Evolutionary conservation across 2,888 invertebrate genomes (phyloP).

Genomic region (Sicus ferrugineus): DNA sequence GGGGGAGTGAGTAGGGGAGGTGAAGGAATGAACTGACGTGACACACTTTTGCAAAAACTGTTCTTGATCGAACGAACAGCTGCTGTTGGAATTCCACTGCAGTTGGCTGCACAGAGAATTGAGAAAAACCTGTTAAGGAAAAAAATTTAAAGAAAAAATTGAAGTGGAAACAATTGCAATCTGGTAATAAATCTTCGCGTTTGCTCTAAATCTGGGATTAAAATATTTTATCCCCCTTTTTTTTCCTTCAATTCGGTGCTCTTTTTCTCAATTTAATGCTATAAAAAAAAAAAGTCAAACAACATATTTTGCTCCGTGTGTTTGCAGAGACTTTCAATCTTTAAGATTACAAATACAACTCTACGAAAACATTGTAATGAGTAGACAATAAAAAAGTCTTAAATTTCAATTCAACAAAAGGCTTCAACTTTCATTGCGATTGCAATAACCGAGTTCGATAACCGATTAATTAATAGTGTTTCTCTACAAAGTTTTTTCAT

Average conservation of each 20-base stretch:
- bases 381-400: too few relatives aligned
- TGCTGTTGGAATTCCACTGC: background rate
- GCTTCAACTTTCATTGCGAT: constrained; percentile 18
- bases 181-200: too few relatives aligned
- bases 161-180: background rate
- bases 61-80: constrained; percentile 1
- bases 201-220: too few relatives aligned
- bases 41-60: constrained; percentile 28
- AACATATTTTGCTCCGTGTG: too few relatives aligned
- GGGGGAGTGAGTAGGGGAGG: background rate
- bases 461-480: constrained; percentile 12
- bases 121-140: background rate
- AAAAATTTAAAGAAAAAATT: background rate
- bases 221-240: too few relatives aligned
- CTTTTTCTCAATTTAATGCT: too few relatives aligned
- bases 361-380: too few relatives aligned
- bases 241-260: too few relatives aligned
- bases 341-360: too few relatives aligned
- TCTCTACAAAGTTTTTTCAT: background rate
- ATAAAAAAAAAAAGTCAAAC: too few relatives aligned
- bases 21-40: constrained; percentile 2
- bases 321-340: too few relatives aligned
- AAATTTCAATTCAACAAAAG: background rate
- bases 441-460: constrained; percentile 13
- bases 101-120: background rate